Conservation (phyloP, 2,113 vertebrate genomes). For the Larimichthys polyactis region DNA sequence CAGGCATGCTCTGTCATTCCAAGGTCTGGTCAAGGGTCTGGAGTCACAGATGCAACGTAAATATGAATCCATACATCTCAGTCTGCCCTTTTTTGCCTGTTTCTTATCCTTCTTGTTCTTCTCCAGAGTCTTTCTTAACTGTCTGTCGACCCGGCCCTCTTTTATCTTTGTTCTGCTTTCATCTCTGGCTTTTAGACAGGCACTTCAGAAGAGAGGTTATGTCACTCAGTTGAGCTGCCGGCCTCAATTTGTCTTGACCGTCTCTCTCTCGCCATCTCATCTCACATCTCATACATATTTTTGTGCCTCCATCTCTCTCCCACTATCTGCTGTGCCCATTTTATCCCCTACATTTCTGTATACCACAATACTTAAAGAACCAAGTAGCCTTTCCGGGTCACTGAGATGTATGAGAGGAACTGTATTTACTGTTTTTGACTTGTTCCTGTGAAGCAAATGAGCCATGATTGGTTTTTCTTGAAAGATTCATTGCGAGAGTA, state of each 20-base stretch:
- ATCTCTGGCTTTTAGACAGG: conserved; percentile 53
- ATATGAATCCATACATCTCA: conserved; percentile 85
- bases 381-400: conserved; percentile 61
- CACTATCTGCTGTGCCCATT: conserved; percentile 27
- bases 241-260: conserved; percentile 49
- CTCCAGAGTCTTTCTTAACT: conserved; percentile 19
- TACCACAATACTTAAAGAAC: conserved; percentile 16
- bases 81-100: conserved; percentile 65
- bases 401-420: conserved; percentile 81
- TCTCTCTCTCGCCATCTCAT: conserved; percentile 37
- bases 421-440: conserved; percentile 68
- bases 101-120: conserved; percentile 34
- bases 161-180: conserved; percentile 64
- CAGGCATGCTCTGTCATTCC: conserved; percentile 80
- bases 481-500: conserved; percentile 68
- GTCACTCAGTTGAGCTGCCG: conserved; percentile 49
- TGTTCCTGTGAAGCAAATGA: conserved; percentile 55
- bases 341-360: conserved; percentile 21
- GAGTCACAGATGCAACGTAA: conserved; percentile 84
- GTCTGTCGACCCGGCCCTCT: conserved; percentile 36
- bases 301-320: conserved; percentile 41
- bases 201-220: conserved; percentile 52
- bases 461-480: conserved; percentile 55
- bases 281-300: conserved; percentile 6
- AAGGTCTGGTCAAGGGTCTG: conserved; percentile 85